These are phyloP conservation scores for Tarsius wallacei DNA, from an alignment of 2,797 vertebrate species.

Conservation along the genomic window DNA sequence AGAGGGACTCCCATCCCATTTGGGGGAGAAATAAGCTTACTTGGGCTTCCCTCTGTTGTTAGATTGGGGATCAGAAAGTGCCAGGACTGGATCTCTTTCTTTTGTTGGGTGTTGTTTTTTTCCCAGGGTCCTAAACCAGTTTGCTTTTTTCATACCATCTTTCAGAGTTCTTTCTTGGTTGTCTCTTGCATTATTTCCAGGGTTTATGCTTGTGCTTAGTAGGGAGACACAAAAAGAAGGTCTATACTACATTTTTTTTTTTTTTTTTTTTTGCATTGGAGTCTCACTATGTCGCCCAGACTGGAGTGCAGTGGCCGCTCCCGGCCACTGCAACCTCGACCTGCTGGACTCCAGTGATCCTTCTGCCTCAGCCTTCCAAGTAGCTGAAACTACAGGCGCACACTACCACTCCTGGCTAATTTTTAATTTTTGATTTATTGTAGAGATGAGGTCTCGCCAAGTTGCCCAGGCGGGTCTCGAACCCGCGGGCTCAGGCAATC, in stretches of 20 bases:
- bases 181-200: conserved; percentile 29
- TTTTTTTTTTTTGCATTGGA: no score
- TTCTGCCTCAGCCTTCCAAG: no score
- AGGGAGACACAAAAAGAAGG: conserved; percentile 43
- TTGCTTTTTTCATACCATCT: not conserved
- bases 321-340: no score
- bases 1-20: not conserved
- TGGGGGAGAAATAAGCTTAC: not conserved
- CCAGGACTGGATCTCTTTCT: not conserved
- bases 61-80: not conserved
- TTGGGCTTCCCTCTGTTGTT: not conserved
- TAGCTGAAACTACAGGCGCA: no score
- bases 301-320: no score
- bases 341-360: no score
- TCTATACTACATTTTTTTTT: not conserved
- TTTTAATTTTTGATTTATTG: no score
- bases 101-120: not conserved
- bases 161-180: conserved; percentile 10
- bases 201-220: not conserved
- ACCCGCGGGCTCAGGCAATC: no score
- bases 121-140: not conserved
- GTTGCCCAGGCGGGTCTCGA: no score
- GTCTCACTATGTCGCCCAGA: no score
- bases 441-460: no score
- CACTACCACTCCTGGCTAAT: no score